Evolutionary conservation across 2,113 vertebrate genomes (phyloP), one percentile per base, ranked within the genome.

Genomic region (Notechis scutatus): DNA sequence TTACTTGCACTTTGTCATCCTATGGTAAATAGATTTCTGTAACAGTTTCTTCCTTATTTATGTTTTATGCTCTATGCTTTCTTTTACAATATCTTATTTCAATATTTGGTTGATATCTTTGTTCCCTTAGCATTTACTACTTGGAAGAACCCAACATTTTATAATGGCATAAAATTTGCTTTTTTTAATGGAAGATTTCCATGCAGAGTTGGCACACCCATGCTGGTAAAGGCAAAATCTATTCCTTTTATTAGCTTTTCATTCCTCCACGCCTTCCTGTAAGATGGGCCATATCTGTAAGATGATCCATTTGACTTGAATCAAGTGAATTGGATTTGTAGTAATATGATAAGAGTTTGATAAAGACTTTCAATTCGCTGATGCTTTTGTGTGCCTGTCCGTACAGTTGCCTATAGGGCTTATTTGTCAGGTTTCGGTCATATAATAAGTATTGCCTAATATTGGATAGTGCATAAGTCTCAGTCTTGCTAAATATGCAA

Each of bases 21-120:
- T 87, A 64, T 55, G 42, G 24, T 90, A 92, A n/a, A 69, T 8
- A 92, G 39, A 69, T 11, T 34, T 57, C 61, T 47, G 3, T 34
- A 92, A 20, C 4, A 26, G 55, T 90, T 64, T 87, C 34, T n/a
- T 93, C 26, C 23, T 54, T 0, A 56, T 85, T 88, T 88, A 61
- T 5, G 2, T 74, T 91, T 81, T 81, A 42, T 81, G 34, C 18
- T 81, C 18, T 42, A 4, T 42, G 18, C 34, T 81, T 39, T 57
- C 0, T 81, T 89, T 91, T 89, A 88, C 42, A 18, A 47, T 85
- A 85, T 20, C 92, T 87, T 88, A 15, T 52, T 94, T 93, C 89
- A 81, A 81, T 21, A 42, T 21, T 91, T 42, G 9, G 18, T 89
- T 3, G 90, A 42, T 2, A 61, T 3, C 23, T 90, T 56, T 92